Percentiles rank a stretch among this genome's conserved stretches.
These are phyloP conservation scores for Arctia plantaginis DNA, from an alignment of 2,888 invertebrate genomes.

Conservation along the genomic window DNA sequence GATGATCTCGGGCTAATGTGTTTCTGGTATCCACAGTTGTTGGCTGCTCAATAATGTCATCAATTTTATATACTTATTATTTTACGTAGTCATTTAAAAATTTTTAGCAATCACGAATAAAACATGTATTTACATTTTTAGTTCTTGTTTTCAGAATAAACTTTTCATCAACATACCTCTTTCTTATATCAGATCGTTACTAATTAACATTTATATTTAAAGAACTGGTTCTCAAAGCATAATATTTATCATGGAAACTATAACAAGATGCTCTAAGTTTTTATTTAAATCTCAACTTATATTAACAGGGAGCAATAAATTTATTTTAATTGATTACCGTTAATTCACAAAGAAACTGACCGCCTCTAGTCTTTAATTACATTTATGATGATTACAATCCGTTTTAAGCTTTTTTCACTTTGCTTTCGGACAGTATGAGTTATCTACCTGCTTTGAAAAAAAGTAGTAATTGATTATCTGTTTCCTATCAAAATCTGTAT, in stretches of 20 bases:
- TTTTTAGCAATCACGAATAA: neutral
- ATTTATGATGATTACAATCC: constrained; percentile 72
- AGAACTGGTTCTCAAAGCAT: constrained; percentile 65
- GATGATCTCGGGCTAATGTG: constrained; percentile 78
- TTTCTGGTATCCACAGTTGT: constrained; percentile 70
- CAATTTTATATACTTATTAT: constrained; percentile 47
- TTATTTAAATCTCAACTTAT: constrained; percentile 64
- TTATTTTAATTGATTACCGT: constrained; percentile 79
- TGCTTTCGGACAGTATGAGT: constrained; percentile 43
- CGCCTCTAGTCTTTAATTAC: constrained; percentile 76
- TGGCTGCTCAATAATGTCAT: constrained; percentile 55
- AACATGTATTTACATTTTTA: constrained; percentile 5
- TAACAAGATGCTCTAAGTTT: constrained; percentile 69
- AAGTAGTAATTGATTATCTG: constrained; percentile 33
- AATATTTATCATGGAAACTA: constrained; percentile 74
- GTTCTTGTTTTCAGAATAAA: constrained; percentile 23
- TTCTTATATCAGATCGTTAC: constrained; percentile 48
- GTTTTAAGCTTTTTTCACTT: constrained; percentile 59
- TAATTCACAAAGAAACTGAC: constrained; percentile 75
- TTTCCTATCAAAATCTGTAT: constrained; percentile 2
- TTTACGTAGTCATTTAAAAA: constrained; percentile 30
- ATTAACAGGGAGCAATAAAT: constrained; percentile 72
- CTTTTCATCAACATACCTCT: constrained; percentile 39
- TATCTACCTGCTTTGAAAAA: constrained; percentile 42
- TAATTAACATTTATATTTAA: constrained; percentile 57